Conservation (phyloP, 2,113 vertebrate genomes). For the Corydoras maculifer region DNA sequence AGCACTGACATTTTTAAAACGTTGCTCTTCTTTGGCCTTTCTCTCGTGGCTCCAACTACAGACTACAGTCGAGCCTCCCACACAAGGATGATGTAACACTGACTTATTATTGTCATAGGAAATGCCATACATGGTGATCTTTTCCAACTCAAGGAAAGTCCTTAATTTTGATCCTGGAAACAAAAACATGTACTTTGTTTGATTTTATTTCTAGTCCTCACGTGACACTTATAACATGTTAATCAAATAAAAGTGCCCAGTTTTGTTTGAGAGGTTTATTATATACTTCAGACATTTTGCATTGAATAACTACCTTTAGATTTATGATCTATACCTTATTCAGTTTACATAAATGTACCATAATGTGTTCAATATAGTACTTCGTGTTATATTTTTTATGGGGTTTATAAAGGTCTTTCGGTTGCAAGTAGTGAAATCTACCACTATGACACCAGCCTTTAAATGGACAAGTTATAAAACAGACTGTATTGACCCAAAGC, state of each 20-base stretch:
- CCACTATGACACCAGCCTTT: constrained; percentile 14
- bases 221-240: not conserved
- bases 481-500: not conserved
- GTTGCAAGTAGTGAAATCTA: constrained; percentile 15
- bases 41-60: constrained; percentile 19
- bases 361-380: not conserved
- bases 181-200: constrained; percentile 1
- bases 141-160: constrained; percentile 15
- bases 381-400: constrained; percentile 23
- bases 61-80: too few relatives aligned
- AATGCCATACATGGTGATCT: constrained; percentile 20
- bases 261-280: not conserved
- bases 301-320: not conserved
- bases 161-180: not conserved
- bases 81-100: constrained; percentile 17
- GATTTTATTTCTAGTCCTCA: too few relatives aligned
- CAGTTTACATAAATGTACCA: not conserved
- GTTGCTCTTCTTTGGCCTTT: constrained; percentile 12
- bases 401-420: constrained; percentile 31
- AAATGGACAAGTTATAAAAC: constrained; percentile 10
- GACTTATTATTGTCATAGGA: constrained; percentile 21
- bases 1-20: constrained; percentile 13
- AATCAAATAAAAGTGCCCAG: not conserved
- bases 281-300: not conserved
- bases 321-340: constrained; percentile 7